These are phyloP conservation scores for Sebastes schlegelii DNA, from an alignment of 2,113 vertebrate species.

Conservation along the genomic window DNA sequence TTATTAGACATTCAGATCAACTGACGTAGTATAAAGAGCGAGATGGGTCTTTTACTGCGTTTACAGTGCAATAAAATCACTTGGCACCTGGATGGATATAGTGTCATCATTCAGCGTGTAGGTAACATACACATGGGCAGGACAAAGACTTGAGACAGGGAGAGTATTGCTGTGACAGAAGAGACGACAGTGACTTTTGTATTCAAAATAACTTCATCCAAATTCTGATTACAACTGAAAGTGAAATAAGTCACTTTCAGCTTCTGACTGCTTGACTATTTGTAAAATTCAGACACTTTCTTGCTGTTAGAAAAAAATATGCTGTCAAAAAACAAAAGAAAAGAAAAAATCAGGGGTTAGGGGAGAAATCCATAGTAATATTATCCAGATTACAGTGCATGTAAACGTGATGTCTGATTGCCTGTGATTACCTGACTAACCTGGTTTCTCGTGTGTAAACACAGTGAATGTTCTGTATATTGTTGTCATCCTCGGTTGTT, in stretches of 20 bases:
- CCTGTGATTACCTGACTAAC: neutral
- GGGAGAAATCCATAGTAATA: neutral
- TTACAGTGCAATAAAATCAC: too few relatives aligned
- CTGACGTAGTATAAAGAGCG: too few relatives aligned
- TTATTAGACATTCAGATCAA: too few relatives aligned
- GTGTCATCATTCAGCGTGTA: too few relatives aligned
- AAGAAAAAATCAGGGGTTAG: neutral
- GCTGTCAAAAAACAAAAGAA: neutral
- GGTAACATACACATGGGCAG: too few relatives aligned
- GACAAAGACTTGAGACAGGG: neutral
- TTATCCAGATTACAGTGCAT: too few relatives aligned
- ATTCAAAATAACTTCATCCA: neutral
- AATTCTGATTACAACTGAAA: neutral
- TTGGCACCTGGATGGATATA: too few relatives aligned
- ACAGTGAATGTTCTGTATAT: neutral
- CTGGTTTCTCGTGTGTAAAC: neutral
- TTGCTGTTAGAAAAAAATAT: neutral
- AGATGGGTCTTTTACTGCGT: too few relatives aligned
- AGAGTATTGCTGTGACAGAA: neutral
- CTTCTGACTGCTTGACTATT: neutral
- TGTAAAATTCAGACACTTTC: neutral
- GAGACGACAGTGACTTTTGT: too few relatives aligned
- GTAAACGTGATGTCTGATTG: neutral
- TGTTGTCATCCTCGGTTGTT: neutral
- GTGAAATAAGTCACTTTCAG: neutral